A percentile compares a stretch with the other conserved stretches of the same genome.
phyloP scores from a whole-genome alignment of 2,113 vertebrate species.

The Eptatretus burgeri region DNA sequence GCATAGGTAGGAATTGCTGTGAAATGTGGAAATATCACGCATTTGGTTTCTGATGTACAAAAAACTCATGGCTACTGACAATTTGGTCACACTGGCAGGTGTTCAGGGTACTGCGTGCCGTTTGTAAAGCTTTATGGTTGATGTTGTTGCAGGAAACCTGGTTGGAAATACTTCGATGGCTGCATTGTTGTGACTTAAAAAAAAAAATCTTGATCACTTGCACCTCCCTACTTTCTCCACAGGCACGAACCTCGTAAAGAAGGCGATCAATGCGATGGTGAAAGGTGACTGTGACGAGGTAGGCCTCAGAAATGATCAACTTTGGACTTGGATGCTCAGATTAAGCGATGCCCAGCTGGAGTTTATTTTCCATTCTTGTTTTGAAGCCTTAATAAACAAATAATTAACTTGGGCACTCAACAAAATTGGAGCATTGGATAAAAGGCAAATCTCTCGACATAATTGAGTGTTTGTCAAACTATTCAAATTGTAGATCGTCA shows the following conservation, averaged over 20 bases:
- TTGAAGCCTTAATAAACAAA: no score
- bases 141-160: background rate
- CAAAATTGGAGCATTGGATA: no score
- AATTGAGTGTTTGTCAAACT: no score
- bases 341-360: no score
- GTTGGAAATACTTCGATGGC: background rate
- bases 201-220: background rate
- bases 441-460: no score
- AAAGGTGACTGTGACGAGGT: slow-evolving; percentile 99
- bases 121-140: background rate
- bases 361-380: no score
- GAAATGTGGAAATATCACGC: no score
- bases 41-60: no score
- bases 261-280: slow-evolving; percentile 99
- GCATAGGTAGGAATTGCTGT: slow-evolving; percentile 50
- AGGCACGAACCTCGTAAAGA: slow-evolving; percentile 99
- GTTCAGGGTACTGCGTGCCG: background rate
- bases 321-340: no score
- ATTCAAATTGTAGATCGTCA: no score
- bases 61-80: no score
- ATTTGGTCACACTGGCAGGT: background rate
- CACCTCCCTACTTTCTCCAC: slow-evolving; percentile 16
- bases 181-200: background rate
- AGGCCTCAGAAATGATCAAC: slow-evolving; percentile 16
- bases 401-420: no score